phyloP scores from a whole-genome alignment of 2,888 invertebrate species.

The Sminthurides aquaticus region DNA sequence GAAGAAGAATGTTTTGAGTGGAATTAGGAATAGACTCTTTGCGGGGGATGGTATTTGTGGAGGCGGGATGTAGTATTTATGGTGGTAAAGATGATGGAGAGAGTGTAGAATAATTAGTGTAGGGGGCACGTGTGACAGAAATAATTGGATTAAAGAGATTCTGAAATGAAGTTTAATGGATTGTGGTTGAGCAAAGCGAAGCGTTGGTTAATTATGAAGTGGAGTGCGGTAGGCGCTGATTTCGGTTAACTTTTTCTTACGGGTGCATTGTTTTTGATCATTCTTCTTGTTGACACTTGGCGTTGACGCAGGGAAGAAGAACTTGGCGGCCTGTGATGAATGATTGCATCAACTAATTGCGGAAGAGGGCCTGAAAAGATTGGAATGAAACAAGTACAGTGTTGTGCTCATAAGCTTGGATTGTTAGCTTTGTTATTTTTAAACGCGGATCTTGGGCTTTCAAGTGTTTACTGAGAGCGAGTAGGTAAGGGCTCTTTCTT shows the following conservation, averaged over 20 bases:
- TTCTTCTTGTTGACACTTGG: background rate
- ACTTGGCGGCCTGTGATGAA: background rate
- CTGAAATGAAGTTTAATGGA: conserved; percentile 22
- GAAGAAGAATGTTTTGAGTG: background rate
- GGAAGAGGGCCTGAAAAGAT: too few species aligned
- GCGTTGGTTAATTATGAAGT: too few species aligned
- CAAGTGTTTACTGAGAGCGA: too few species aligned
- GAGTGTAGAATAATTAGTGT: conserved; percentile 18
- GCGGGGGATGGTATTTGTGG: background rate
- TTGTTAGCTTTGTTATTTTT: too few species aligned
- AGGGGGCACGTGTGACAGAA: conserved; percentile 23
- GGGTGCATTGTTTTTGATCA: background rate
- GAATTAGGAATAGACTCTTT: conserved; percentile 6
- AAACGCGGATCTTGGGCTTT: too few species aligned
- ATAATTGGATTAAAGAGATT: conserved; percentile 24
- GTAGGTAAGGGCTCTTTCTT: too few species aligned
- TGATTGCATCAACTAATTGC: background rate
- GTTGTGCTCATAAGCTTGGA: too few species aligned
- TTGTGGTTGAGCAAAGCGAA: background rate
- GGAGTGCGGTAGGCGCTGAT: too few species aligned
- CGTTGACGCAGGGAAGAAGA: background rate
- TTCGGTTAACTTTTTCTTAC: too few species aligned
- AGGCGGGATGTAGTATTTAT: background rate
- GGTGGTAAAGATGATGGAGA: background rate
- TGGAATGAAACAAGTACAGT: too few species aligned